Evolutionary conservation across 2,113 vertebrate genomes (phyloP).

Genomic region (Hoplias malabaricus): DNA sequence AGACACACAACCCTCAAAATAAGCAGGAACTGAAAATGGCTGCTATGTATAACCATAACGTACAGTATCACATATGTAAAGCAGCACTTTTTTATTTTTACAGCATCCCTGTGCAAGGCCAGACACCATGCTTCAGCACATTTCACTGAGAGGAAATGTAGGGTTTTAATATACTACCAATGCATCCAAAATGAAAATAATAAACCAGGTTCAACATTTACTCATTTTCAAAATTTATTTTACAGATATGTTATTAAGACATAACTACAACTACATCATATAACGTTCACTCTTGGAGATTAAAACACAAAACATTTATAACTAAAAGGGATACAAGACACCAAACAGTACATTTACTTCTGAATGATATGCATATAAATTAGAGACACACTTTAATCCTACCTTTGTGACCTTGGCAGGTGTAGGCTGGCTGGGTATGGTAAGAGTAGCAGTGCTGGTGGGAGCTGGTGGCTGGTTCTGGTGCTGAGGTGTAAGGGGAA

Average conservation of each 20-base stretch:
- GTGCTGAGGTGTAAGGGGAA: conserved; percentile 63
- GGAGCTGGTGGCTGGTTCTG: conserved; percentile 68
- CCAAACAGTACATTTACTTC: too few relatives aligned
- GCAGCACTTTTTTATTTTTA: neutral
- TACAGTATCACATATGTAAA: neutral
- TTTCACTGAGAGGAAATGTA: too few relatives aligned
- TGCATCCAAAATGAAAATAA: neutral
- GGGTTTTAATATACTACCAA: too few relatives aligned
- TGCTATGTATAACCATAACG: neutral
- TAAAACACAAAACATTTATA: neutral
- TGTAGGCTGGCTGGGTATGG: conserved; percentile 82
- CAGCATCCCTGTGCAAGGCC: too few relatives aligned
- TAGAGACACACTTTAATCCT: conserved; percentile 2
- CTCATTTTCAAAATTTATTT: too few relatives aligned
- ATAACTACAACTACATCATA: too few relatives aligned
- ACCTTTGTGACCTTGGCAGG: conserved; percentile 90
- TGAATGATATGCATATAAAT: neutral
- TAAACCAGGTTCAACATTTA: neutral
- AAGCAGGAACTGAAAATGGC: neutral
- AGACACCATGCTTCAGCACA: too few relatives aligned
- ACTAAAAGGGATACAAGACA: neutral
- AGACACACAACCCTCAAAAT: neutral
- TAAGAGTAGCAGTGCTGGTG: conserved; percentile 73
- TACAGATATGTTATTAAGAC: too few relatives aligned
- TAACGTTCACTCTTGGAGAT: neutral